Conservation (phyloP, 2,797 vertebrate genomes). For the Molossus molossus region DNA sequence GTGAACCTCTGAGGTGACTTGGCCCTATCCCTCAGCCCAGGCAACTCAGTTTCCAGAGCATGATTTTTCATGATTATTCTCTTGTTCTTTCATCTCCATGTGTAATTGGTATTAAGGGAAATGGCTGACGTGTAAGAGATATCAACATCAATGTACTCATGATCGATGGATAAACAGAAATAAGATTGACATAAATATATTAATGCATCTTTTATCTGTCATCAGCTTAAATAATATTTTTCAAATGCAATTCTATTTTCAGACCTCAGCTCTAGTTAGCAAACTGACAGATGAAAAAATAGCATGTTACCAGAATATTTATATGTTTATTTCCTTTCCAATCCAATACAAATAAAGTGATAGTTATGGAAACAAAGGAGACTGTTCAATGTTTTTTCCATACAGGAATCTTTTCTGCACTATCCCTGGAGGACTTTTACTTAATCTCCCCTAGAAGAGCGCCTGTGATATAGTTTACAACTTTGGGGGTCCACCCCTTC, state of each 20-base stretch:
- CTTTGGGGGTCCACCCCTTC: not conserved
- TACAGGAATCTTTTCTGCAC: not conserved
- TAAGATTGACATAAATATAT: slow-evolving; percentile 74
- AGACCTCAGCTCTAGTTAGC: slow-evolving; percentile 62
- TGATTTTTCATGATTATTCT: slow-evolving; percentile 55
- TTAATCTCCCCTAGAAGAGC: not conserved
- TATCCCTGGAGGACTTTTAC: not conserved
- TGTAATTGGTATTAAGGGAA: slow-evolving; percentile 60
- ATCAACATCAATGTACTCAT: slow-evolving; percentile 9
- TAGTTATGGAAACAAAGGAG: slow-evolving; percentile 5
- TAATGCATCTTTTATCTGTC: slow-evolving; percentile 67
- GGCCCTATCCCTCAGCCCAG: not conserved
- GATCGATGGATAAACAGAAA: slow-evolving; percentile 50
- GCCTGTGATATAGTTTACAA: not conserved
- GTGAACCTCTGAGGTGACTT: not conserved
- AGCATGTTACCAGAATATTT: slow-evolving; percentile 43
- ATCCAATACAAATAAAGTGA: slow-evolving; percentile 52
- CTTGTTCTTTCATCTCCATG: not conserved
- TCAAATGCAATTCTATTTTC: slow-evolving; percentile 69
- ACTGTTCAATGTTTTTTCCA: not conserved
- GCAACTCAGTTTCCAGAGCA: not conserved
- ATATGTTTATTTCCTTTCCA: slow-evolving; percentile 57
- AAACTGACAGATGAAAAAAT: slow-evolving; percentile 69
- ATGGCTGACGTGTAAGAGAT: slow-evolving; percentile 67
- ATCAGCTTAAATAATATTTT: slow-evolving; percentile 62